Evolutionary conservation across 2,113 vertebrate species (phyloP), one percentile per base, ranked within the genome.

Genomic region (Triplophysa dalaica): DNA sequence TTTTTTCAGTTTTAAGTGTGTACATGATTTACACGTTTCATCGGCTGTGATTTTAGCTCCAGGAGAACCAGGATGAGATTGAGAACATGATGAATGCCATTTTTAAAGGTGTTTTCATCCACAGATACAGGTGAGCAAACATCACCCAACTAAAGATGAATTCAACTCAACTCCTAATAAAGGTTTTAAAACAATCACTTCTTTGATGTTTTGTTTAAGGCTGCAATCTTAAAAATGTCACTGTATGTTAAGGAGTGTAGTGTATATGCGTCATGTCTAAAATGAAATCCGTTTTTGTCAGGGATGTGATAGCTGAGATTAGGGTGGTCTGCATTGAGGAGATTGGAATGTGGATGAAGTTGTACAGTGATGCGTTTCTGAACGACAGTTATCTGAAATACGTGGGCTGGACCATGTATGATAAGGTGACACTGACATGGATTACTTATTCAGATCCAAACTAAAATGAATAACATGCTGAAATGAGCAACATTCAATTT

Each of bases 1-100:
- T 45, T 45, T 45, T 10, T 45, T 4, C 43, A 45, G 43, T 45
- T 6, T 45, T 9, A 45, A 45, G 43, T 38, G 33, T 48, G 38
- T 33, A n/a, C 13, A 2, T 45, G 10, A 54, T 13, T 12, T 21
- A 54, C 17, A 29, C 12, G n/a, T 58, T 33, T 62, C 33, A 38
- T 72, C 9, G 58, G 54, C 21, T 87, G 12, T 52, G 87, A 62
- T 75, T 94, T 83, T 91, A 99, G 98, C 96, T 99, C 88, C 98
- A 99, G 90, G 98, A 99, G 93, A 99, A 99, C 91, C 98, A 99
- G 88, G 97, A 99, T 85, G 97, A 99, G 92, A 99, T 99, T 91
- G 98, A 99, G 92, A 99, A 99, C 89, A 99, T 99, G 97, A 99
- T 99, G 98, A 99, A 99, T 89, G 98, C 98, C 83, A 99, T 99